A percentile compares a stretch with the other conserved stretches of the same genome.
Evolutionary conservation across 2,888 invertebrate genomes (phyloP).

Genomic region (Drosophila atroscutellata): DNA sequence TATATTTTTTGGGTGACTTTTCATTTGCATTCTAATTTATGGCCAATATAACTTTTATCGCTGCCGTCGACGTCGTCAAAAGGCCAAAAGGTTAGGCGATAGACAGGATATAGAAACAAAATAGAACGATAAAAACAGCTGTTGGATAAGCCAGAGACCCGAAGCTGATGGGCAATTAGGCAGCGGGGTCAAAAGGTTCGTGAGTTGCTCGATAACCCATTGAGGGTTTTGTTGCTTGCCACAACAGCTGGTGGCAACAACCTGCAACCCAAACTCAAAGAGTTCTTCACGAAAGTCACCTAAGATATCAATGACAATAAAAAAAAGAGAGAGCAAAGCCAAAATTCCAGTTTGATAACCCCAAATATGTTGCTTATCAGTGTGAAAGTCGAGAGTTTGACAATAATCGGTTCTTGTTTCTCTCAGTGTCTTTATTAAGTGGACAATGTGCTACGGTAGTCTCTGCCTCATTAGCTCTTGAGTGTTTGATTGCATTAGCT

Average conservation of each 20-base stretch:
- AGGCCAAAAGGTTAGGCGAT: slow-evolving; percentile 55
- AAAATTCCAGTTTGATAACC: neutral
- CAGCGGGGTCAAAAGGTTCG: slow-evolving; percentile 50
- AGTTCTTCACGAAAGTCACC: neutral
- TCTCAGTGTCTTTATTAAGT: neutral
- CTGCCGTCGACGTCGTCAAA: slow-evolving; percentile 13
- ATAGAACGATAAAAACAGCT: slow-evolving; percentile 52
- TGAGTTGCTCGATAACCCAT: slow-evolving; percentile 38
- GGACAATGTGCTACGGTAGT: neutral
- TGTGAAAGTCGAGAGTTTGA: neutral
- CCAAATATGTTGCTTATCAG: neutral
- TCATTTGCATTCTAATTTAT: slow-evolving; percentile 78
- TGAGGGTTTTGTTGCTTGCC: slow-evolving; percentile 8
- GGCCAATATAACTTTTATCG: slow-evolving; percentile 74
- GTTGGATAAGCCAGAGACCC: slow-evolving; percentile 39
- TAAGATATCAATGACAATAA: slow-evolving; percentile 1
- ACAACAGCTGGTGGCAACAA: slow-evolving; percentile 31
- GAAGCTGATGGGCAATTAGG: slow-evolving; percentile 42
- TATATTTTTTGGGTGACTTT: slow-evolving; percentile 40
- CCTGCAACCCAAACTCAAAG: slow-evolving; percentile 13
- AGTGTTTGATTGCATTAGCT: neutral
- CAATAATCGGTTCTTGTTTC: neutral
- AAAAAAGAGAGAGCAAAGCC: neutral
- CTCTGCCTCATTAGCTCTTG: neutral
- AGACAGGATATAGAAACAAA: slow-evolving; percentile 11